Percentiles rank a stretch among this genome's conserved stretches.
phyloP scores from a whole-genome alignment of 1,140 invertebrate genomes.

The Anastrepha obliqua region DNA sequence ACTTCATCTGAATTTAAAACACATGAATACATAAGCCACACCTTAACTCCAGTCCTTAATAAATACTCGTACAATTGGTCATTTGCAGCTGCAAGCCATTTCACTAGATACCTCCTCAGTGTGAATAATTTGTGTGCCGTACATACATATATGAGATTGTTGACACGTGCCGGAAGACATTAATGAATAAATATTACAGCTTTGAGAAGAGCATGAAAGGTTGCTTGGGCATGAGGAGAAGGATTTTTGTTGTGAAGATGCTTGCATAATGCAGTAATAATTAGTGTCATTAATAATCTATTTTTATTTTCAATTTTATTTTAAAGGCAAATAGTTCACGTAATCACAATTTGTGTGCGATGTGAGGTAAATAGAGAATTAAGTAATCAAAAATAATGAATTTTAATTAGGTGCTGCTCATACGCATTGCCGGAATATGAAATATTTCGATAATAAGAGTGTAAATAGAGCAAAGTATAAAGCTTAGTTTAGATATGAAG shows the following conservation, averaged over 20 bases:
- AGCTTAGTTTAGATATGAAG: no score
- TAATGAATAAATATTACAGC: conserved; percentile 30
- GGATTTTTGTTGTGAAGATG: not conserved
- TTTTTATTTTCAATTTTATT: not conserved
- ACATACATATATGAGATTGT: not conserved
- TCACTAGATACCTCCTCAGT: not conserved
- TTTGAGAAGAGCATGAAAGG: not conserved
- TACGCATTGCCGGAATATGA: not conserved
- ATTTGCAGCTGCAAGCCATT: not conserved
- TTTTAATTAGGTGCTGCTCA: not conserved
- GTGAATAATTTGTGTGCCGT: not conserved
- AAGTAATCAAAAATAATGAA: not conserved
- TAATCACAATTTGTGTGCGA: not conserved
- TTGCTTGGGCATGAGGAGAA: no score
- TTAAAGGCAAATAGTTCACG: not conserved
- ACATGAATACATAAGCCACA: not conserved
- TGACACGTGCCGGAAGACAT: conserved; percentile 35
- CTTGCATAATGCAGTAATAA: not conserved
- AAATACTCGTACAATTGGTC: no score
- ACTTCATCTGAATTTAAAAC: not conserved
- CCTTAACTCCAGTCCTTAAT: no score
- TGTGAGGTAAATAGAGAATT: no score
- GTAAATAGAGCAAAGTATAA: not conserved
- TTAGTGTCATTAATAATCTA: not conserved
- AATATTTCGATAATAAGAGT: not conserved